Percentiles rank a stretch among this genome's conserved stretches.
Evolutionary conservation across 2,113 vertebrate species (phyloP).

Genomic region (Echinops telfairi): DNA sequence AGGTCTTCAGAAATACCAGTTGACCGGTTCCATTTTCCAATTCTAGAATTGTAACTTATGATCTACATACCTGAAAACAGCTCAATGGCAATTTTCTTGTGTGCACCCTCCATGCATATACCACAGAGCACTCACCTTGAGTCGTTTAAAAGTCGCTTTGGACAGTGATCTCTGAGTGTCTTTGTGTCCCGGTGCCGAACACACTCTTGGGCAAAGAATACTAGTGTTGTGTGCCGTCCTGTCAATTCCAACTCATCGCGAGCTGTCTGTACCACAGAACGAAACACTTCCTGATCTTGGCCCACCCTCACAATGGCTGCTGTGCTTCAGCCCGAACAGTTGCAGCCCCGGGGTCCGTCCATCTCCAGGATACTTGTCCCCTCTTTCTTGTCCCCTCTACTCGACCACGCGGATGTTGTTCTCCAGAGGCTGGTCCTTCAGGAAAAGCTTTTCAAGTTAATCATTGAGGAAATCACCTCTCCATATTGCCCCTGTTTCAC

Average conservation of each 20-base stretch:
- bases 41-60: neutral
- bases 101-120: fast-evolving
- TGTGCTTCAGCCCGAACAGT: too few relatives aligned
- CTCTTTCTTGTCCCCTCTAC: too few relatives aligned
- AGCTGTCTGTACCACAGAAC: too few relatives aligned
- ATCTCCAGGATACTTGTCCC: too few relatives aligned
- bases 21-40: neutral
- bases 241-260: too few relatives aligned
- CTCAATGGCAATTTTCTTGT: neutral
- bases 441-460: neutral
- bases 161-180: neutral
- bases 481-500: neutral
- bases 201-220: neutral
- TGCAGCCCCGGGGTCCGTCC: too few relatives aligned
- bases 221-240: too few relatives aligned
- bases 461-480: neutral
- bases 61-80: neutral
- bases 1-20: neutral
- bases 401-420: too few relatives aligned
- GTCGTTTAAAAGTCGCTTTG: neutral
- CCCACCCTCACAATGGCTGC: too few relatives aligned
- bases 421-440: neutral
- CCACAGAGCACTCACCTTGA: fast-evolving
- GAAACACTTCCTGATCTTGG: too few relatives aligned
- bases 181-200: neutral